Evolutionary conservation across 2,113 vertebrate genomes (phyloP).

Genomic region (Gasterosteus aculeatus): DNA sequence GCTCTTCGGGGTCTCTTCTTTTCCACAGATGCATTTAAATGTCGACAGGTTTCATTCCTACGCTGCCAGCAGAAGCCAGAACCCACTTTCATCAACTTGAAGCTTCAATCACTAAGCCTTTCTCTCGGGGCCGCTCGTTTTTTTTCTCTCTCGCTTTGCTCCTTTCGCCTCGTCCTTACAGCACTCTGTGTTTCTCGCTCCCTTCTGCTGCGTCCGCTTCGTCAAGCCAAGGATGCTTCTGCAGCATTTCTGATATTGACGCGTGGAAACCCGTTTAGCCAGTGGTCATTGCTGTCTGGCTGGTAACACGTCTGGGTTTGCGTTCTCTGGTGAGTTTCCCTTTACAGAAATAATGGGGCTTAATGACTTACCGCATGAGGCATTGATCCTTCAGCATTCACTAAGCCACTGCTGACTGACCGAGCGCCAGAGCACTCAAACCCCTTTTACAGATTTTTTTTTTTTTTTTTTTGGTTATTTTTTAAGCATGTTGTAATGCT

Average conservation of each 20-base stretch:
- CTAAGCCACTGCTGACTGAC: conserved; percentile 42
- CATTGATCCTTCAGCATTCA: conserved; percentile 59
- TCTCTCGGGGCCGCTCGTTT: conserved; percentile 23
- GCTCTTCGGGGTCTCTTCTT: conserved; percentile 27
- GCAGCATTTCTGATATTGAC: conserved; percentile 51
- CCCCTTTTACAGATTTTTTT: conserved; percentile 28
- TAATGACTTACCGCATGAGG: conserved; percentile 60
- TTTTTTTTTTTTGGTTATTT: neutral
- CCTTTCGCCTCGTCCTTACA: conserved; percentile 1
- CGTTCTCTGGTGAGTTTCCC: conserved; percentile 45
- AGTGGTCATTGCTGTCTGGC: conserved; percentile 28
- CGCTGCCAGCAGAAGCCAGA: conserved; percentile 30
- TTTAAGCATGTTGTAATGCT: conserved; percentile 11
- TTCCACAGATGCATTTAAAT: conserved; percentile 51
- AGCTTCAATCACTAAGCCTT: conserved; percentile 41
- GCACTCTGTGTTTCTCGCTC: conserved; percentile 15
- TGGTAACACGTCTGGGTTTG: conserved; percentile 45
- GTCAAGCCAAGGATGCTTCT: conserved; percentile 32
- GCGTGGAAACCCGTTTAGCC: conserved; percentile 55
- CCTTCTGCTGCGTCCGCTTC: conserved; percentile 35
- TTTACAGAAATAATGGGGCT: conserved; percentile 66
- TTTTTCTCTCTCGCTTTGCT: conserved; percentile 4
- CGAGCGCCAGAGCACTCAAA: conserved; percentile 44
- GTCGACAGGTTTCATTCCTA: conserved; percentile 19
- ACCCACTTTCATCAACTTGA: conserved; percentile 37